phyloP scores from a whole-genome alignment of 2,888 invertebrate genomes.

The Tholera decimalis region DNA sequence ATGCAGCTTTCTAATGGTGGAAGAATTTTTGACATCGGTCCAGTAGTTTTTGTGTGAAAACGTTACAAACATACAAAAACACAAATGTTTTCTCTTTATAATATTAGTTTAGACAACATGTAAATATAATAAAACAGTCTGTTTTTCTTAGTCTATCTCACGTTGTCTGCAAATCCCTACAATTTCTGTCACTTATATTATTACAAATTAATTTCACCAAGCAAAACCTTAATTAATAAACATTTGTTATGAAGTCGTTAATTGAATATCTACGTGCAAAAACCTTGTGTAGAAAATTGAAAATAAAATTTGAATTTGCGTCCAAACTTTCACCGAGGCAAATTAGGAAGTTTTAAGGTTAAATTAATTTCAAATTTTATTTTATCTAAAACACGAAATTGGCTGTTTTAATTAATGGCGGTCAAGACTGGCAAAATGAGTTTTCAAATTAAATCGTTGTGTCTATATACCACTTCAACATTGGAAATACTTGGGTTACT shows the following conservation, averaged over 20 bases:
- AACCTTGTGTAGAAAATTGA: conserved; percentile 18
- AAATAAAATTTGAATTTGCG: conserved; percentile 28
- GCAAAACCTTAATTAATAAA: conserved; percentile 13
- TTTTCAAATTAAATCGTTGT: conserved; percentile 5
- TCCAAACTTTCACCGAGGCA: conserved; percentile 25
- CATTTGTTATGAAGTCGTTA: conserved; percentile 25
- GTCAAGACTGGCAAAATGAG: neutral
- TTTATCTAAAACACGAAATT: neutral
- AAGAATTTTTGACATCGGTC: no score
- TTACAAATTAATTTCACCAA: conserved; percentile 7
- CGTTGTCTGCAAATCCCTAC: neutral
- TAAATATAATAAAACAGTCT: no score
- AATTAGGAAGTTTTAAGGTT: conserved; percentile 35
- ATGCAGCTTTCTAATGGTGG: no score
- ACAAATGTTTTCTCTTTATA: no score
- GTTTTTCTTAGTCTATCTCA: neutral
- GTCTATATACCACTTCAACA: neutral
- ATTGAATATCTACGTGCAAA: conserved; percentile 27
- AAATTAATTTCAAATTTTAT: conserved; percentile 7
- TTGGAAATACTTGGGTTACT: neutral
- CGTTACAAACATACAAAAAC: no score
- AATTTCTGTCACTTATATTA: conserved; percentile 5
- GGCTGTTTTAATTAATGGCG: neutral
- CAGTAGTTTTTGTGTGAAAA: no score
- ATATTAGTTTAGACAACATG: no score